Evolutionary conservation across 2,888 invertebrate genomes (phyloP).

Genomic region (Griposia aprilina): DNA sequence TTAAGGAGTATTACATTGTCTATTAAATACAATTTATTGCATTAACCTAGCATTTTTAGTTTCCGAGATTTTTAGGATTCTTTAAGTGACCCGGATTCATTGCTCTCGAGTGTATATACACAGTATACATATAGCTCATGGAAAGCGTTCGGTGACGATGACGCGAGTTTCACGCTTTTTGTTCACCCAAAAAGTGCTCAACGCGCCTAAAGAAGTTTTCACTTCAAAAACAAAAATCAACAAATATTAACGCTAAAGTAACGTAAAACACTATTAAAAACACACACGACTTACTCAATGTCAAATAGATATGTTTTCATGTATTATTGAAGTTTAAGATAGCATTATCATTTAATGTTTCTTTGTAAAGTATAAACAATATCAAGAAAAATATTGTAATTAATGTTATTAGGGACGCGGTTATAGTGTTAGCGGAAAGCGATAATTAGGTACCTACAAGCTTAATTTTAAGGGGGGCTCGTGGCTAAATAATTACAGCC

Average conservation of each 20-base stretch:
- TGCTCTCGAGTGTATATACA: too few relatives aligned
- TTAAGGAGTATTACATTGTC: too few relatives aligned
- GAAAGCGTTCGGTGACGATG: too few relatives aligned
- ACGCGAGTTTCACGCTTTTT: too few relatives aligned
- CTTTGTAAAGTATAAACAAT: slow-evolving; percentile 11
- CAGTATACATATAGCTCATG: too few relatives aligned
- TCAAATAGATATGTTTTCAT: slow-evolving; percentile 3
- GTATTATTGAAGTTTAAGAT: slow-evolving; percentile 14
- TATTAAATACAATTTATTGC: too few relatives aligned
- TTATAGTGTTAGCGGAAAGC: slow-evolving; percentile 21
- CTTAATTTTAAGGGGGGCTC: neutral
- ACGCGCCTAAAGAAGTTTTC: too few relatives aligned
- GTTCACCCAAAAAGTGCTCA: too few relatives aligned
- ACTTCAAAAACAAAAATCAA: neutral
- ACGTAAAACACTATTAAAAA: neutral
- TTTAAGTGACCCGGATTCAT: too few relatives aligned
- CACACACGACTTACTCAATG: neutral
- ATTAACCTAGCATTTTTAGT: too few relatives aligned
- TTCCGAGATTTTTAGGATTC: too few relatives aligned
- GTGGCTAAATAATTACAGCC: too few relatives aligned
- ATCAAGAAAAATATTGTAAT: neutral
- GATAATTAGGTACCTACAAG: neutral
- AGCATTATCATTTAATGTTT: slow-evolving; percentile 18
- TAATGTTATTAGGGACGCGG: neutral
- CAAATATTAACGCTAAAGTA: neutral